These are phyloP conservation scores for Hippocampus mohnikei DNA, from an alignment of 2,113 vertebrate species.

Conservation along the genomic window DNA sequence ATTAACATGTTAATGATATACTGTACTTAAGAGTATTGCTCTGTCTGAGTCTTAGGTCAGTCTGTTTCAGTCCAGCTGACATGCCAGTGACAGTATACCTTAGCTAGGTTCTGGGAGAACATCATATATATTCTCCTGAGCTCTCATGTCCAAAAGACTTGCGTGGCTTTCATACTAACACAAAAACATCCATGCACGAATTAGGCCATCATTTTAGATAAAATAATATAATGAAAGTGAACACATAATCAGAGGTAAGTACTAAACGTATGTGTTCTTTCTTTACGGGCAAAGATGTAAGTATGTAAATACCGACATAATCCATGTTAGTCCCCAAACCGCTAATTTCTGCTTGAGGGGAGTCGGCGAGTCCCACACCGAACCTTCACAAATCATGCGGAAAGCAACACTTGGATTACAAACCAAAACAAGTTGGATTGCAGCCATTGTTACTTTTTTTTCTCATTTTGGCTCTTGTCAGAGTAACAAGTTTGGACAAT, in stretches of 20 bases:
- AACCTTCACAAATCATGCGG: background rate
- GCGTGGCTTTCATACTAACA: no score
- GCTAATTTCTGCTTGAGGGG: background rate
- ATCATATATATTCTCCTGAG: no score
- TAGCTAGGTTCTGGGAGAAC: no score
- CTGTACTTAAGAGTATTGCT: no score
- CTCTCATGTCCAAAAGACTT: no score
- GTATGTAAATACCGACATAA: background rate
- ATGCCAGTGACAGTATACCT: no score
- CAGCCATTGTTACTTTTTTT: background rate
- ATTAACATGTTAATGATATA: no score
- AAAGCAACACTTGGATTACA: constrained; percentile 1
- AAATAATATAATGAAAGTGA: background rate
- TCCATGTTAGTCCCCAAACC: background rate
- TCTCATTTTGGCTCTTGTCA: background rate
- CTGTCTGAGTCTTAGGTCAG: no score
- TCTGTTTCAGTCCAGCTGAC: no score
- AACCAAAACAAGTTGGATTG: background rate
- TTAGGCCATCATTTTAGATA: background rate
- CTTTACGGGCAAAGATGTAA: background rate
- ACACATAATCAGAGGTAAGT: background rate
- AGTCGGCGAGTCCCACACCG: background rate
- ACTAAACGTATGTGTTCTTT: background rate
- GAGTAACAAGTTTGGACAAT: no score
- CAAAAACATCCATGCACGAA: no score